These are phyloP conservation scores for Bicyclus anynana DNA, from an alignment of 1,140 invertebrate species.

Conservation along the genomic window DNA sequence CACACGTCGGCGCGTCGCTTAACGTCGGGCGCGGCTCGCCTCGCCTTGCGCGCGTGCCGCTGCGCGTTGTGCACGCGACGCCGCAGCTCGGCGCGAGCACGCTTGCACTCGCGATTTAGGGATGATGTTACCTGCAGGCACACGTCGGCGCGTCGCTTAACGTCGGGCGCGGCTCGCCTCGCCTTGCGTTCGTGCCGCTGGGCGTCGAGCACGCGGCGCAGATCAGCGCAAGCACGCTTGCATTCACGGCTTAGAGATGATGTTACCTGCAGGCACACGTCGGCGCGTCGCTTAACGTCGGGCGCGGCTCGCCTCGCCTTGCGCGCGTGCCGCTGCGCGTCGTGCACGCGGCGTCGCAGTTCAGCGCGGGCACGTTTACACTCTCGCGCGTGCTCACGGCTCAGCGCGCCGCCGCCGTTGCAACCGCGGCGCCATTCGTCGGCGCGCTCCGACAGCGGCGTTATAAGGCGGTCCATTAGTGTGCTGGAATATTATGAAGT, in stretches of 20 bases:
- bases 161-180: constrained; percentile 50
- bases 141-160: constrained; percentile 53
- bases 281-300: constrained; percentile 51
- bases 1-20: constrained; percentile 55
- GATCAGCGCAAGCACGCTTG: constrained; percentile 57
- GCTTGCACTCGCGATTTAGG: constrained; percentile 57
- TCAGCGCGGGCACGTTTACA: constrained; percentile 62
- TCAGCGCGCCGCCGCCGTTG: constrained; percentile 48
- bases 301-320: constrained; percentile 57
- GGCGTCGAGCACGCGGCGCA: constrained; percentile 55
- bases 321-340: constrained; percentile 55
- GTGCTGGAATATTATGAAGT: constrained; percentile 45
- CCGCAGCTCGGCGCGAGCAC: constrained; percentile 54
- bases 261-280: constrained; percentile 58
- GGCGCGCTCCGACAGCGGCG: constrained; percentile 55
- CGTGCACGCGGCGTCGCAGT: constrained; percentile 49
- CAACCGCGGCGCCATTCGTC: constrained; percentile 62
- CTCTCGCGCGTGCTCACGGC: constrained; percentile 62
- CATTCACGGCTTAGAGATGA: constrained; percentile 44
- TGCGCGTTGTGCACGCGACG: constrained; percentile 58
- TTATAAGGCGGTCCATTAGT: constrained; percentile 60
- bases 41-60: constrained; percentile 56
- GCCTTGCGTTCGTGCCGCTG: constrained; percentile 61
- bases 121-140: constrained; percentile 47
- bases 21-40: constrained; percentile 52